These are phyloP conservation scores for Ganaspis brasiliensis DNA, from an alignment of 2,888 invertebrate species.

Conservation along the genomic window DNA sequence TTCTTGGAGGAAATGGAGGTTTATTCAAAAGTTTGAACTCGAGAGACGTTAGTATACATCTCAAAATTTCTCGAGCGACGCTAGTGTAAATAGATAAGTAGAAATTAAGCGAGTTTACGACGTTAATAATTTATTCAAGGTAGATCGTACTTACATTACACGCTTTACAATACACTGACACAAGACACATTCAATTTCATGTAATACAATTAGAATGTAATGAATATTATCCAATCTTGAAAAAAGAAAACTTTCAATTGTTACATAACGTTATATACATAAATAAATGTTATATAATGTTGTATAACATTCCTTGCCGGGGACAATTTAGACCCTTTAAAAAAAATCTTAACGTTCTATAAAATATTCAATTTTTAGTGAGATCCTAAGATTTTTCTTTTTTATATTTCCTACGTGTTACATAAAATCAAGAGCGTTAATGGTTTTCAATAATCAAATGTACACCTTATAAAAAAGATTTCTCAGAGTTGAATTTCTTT, in stretches of 20 bases:
- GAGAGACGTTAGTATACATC: slow-evolving; percentile 56
- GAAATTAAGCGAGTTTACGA: slow-evolving; percentile 60
- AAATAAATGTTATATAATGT: slow-evolving; percentile 42
- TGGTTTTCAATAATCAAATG: slow-evolving; percentile 30
- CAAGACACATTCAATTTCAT: slow-evolving; percentile 52
- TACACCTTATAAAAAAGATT: neutral
- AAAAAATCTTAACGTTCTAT: slow-evolving; percentile 31
- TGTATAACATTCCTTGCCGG: slow-evolving; percentile 25
- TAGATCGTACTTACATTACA: slow-evolving; percentile 71
- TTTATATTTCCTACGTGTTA: neutral
- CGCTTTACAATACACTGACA: slow-evolving; percentile 39
- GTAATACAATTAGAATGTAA: slow-evolving; percentile 46
- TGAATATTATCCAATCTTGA: slow-evolving; percentile 21
- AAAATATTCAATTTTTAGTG: neutral
- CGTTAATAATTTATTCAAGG: slow-evolving; percentile 77
- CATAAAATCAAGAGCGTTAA: slow-evolving; percentile 11
- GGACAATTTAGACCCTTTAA: slow-evolving; percentile 5
- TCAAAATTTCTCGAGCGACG: slow-evolving; percentile 53
- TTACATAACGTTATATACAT: slow-evolving; percentile 43
- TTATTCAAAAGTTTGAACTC: slow-evolving; percentile 9
- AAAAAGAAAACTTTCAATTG: neutral
- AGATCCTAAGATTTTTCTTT: neutral
- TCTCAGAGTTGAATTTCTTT: neutral
- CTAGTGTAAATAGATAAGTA: slow-evolving; percentile 78
- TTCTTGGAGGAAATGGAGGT: too few relatives aligned